Evolutionary conservation across 1,140 invertebrate genomes (phyloP).

Genomic region (Bombus impatiens): DNA sequence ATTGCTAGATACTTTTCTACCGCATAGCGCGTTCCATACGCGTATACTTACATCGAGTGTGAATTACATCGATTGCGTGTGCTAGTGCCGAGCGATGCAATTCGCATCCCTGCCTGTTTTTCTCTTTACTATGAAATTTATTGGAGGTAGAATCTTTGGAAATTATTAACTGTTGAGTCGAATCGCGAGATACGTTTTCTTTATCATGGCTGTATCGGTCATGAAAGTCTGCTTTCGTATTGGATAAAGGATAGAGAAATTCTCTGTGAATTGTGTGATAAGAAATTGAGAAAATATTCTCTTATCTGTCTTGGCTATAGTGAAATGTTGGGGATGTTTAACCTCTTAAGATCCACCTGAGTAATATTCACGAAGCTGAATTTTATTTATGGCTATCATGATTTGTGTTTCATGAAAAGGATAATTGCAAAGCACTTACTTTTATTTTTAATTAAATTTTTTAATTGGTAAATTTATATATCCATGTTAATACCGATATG

Average conservation of each 20-base stretch:
- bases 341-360: too few species aligned
- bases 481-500: too few species aligned
- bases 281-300: not conserved
- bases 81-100: not conserved
- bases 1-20: slow-evolving; percentile 35
- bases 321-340: too few species aligned
- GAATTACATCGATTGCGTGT: slow-evolving; percentile 37
- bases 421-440: too few species aligned
- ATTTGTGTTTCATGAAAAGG: too few species aligned
- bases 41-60: slow-evolving; percentile 5
- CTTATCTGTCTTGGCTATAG: too few species aligned
- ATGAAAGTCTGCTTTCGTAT: not conserved
- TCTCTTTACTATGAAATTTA: not conserved
- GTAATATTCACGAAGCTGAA: too few species aligned
- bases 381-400: too few species aligned
- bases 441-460: too few species aligned
- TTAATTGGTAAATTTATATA: too few species aligned
- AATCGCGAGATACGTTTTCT: not conserved
- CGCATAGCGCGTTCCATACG: slow-evolving; percentile 11
- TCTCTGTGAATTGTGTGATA: not conserved
- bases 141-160: not conserved
- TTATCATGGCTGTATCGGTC: not conserved
- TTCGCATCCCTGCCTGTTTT: not conserved
- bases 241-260: too few species aligned
- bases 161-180: slow-evolving; percentile 16